Percentiles rank a stretch among this genome's conserved stretches.
These are phyloP conservation scores for Morelia viridis DNA, from an alignment of 2,797 vertebrate genomes.

Conservation along the genomic window DNA sequence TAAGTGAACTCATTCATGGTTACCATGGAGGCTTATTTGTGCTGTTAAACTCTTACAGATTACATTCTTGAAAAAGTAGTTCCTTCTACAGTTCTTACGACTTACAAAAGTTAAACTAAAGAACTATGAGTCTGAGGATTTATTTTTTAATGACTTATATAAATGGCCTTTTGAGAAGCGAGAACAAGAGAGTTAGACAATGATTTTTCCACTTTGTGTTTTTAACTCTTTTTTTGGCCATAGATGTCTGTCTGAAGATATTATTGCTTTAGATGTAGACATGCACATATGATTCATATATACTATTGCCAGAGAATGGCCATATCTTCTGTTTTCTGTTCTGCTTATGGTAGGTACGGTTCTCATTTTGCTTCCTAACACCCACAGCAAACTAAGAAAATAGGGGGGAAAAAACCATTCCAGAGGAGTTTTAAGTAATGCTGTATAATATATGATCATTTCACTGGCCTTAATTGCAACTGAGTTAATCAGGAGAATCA, in stretches of 20 bases:
- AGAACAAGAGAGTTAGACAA: not conserved
- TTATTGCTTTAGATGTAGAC: constrained; percentile 44
- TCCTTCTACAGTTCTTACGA: not conserved
- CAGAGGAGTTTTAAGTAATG: constrained; percentile 55
- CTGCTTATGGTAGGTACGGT: constrained; percentile 56
- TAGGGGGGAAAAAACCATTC: constrained; percentile 28
- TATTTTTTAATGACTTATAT: not conserved
- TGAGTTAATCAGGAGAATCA: constrained; percentile 55
- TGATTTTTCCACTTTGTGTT: not conserved
- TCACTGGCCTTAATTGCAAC: constrained; percentile 56
- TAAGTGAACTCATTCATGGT: not conserved
- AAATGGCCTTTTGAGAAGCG: not conserved
- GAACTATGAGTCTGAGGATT: not conserved
- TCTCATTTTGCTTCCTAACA: constrained; percentile 50
- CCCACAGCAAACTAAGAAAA: constrained; percentile 53
- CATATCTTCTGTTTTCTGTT: constrained; percentile 48
- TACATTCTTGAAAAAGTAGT: not conserved
- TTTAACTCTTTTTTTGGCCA: constrained; percentile 41
- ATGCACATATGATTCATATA: constrained; percentile 50
- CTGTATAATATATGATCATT: constrained; percentile 13
- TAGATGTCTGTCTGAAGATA: constrained; percentile 51
- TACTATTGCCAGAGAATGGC: constrained; percentile 48
- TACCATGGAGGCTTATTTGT: not conserved
- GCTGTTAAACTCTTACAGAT: not conserved
- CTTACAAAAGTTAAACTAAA: not conserved